Conservation (phyloP, 64 coral and sea anemone genomes). For the Trachythela sp. region DNA sequence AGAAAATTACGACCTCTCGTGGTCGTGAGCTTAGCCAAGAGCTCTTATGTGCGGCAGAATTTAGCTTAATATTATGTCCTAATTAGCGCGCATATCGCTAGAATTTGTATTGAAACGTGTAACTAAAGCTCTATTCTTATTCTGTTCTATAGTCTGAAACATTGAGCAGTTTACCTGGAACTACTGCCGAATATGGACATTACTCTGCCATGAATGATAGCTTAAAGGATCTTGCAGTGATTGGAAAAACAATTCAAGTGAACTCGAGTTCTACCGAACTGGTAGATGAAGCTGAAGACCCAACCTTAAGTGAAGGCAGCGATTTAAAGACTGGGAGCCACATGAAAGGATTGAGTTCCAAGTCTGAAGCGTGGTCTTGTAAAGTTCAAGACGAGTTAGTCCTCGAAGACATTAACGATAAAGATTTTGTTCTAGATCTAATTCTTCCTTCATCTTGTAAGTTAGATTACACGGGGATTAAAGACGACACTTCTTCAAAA, state of each 20-base stretch:
- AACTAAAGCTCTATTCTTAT: no score
- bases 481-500: not conserved
- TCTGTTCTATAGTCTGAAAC: not conserved
- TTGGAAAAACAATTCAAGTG: not conserved
- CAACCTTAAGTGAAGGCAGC: no score
- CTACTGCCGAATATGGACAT: not conserved
- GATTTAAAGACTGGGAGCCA: not conserved
- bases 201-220: not conserved
- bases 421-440: not conserved
- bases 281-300: not conserved
- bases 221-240: not conserved
- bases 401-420: not conserved
- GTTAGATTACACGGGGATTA: not conserved
- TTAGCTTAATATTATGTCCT: no score
- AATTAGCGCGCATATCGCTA: no score
- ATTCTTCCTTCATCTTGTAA: not conserved
- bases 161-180: not conserved
- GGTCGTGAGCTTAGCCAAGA: no score
- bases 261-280: not conserved
- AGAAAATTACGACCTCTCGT: no score
- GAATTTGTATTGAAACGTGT: no score
- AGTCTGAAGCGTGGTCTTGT: not conserved
- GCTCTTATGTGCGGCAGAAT: no score
- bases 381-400: not conserved
- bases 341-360: not conserved